Evolutionary conservation across 1,140 invertebrate genomes (phyloP), one percentile per base, ranked within the genome.

Genomic region (Scaptomyza montana): DNA sequence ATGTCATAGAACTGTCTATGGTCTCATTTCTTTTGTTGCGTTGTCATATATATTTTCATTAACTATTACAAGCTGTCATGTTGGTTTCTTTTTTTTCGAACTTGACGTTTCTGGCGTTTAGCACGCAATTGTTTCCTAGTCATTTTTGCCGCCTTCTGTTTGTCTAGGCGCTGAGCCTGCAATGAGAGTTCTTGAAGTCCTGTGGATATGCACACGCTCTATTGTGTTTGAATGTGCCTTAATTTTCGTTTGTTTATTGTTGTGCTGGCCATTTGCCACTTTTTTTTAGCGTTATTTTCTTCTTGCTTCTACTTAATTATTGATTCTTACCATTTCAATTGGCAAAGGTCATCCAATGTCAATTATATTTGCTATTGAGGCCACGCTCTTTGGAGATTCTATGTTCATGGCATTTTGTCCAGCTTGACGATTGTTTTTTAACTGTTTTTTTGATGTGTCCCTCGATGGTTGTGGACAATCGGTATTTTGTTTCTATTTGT

Each of bases 41-140:
- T 50, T 57, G 79, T 80, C 84, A 86, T 86, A 87, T 86, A 78
- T 86, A 74, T 86, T 87, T 63, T 64, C 82, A 81, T 85, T 85
- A 86, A 63, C 70, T 78, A 69, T 70, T 74, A 60, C 66, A 68
- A 67, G 49, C 33, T 68, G 8, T 60, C 21, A 45, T 36, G 5
- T 54, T 28, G 25, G 13, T 79, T 56, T 59, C 68, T 64, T 49
- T 79, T 67, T 74, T 74, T 70, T 75, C 59, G 47, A 73, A 62
- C 82, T 87, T 87, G 84, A 89, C 84, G 62, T 82, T 89, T 87
- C 84, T 87, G 84, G 78, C 76, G 82, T 84, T 89, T 77, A 89
- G 79, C 84, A 87, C 84, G 84, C 84, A 87, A 87, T 87, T 87
- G 84, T 89, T 87, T 89, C 73, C 79, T 84, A 84, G 5, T 33